phyloP scores from a whole-genome alignment of 1,140 invertebrate species.

The Cecropterus lyciades region DNA sequence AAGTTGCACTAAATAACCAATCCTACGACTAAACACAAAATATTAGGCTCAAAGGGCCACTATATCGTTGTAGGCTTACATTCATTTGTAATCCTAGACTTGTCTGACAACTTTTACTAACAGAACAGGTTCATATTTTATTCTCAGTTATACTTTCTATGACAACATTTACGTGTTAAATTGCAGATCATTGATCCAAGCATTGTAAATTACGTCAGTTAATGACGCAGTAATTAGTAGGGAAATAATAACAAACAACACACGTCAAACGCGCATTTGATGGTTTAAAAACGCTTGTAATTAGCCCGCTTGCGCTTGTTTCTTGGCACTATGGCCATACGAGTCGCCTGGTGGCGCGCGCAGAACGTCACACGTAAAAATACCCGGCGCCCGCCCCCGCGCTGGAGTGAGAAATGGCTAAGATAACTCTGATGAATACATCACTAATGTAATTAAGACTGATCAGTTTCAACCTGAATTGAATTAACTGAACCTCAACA shows the following conservation, averaged over 20 bases:
- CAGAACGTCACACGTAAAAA: constrained; percentile 58
- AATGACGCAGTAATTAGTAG: background rate
- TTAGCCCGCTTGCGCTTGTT: constrained; percentile 7
- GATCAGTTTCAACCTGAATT: no score
- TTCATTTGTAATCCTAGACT: no score
- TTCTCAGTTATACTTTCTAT: no score
- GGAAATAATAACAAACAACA: background rate
- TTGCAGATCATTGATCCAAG: background rate
- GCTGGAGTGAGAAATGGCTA: constrained; percentile 10
- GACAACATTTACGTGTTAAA: no score
- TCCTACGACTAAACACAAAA: background rate
- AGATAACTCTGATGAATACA: constrained; percentile 14
- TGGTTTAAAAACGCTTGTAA: background rate
- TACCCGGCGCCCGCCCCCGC: constrained; percentile 57
- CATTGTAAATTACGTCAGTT: background rate
- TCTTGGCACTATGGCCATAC: constrained; percentile 20
- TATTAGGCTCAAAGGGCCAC: background rate
- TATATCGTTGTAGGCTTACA: no score
- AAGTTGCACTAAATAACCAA: no score
- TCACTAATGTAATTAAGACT: constrained; percentile 20
- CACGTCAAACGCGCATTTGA: background rate
- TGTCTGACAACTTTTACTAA: no score
- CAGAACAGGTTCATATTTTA: no score
- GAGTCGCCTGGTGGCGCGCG: constrained; percentile 30
- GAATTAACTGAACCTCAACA: background rate